Conservation (phyloP, 2,888 invertebrate species). For the Limenitis camilla region DNA sequence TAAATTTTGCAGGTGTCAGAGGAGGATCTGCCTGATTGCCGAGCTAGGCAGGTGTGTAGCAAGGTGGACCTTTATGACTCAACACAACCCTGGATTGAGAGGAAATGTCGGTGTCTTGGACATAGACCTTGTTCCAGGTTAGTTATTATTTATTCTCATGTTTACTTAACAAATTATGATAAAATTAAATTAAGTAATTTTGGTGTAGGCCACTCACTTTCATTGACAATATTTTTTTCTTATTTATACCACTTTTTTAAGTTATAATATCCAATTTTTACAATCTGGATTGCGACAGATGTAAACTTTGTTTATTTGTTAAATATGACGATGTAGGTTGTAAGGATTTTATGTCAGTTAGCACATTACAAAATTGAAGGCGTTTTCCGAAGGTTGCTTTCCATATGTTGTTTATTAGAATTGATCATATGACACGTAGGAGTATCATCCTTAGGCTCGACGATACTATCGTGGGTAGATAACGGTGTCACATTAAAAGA, state of each 20-base stretch:
- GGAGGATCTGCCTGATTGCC: conserved; percentile 85
- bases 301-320: background rate
- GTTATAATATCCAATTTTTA: background rate
- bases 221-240: background rate
- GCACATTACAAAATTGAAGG: conserved; percentile 14
- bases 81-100: conserved; percentile 87
- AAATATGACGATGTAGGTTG: background rate
- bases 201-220: background rate
- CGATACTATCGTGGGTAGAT: conserved; percentile 21
- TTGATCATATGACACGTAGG: conserved; percentile 15
- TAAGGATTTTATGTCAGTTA: background rate
- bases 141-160: conserved; percentile 22
- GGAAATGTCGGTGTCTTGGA: conserved; percentile 86
- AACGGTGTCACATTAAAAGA: conserved; percentile 22
- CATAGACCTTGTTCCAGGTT: conserved; percentile 80
- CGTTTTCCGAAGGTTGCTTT: conserved; percentile 16
- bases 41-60: conserved; percentile 86
- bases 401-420: conserved; percentile 6
- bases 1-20: conserved; percentile 80
- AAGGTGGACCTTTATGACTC: conserved; percentile 89
- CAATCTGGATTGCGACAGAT: background rate
- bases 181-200: background rate
- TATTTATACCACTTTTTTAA: background rate
- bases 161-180: background rate
- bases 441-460: conserved; percentile 16